Evolutionary conservation across 2,797 vertebrate species (phyloP), one percentile per base, ranked within the genome.

Genomic region (Sebastes kiyomatsui): DNA sequence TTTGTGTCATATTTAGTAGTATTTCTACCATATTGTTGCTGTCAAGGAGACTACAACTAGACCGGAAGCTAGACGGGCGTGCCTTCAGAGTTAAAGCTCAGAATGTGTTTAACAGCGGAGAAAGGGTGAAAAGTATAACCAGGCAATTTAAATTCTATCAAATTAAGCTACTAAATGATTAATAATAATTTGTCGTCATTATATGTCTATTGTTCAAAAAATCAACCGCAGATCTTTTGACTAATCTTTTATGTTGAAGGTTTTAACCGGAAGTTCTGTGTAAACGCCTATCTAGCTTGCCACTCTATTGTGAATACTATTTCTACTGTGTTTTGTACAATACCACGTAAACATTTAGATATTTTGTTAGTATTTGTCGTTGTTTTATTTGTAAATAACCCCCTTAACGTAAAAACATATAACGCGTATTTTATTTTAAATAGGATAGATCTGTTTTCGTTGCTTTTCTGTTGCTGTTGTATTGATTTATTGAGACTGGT

Each of bases 11-110:
- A 69, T 71, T 82, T 25, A 70, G 20, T 52, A 7, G 33, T 42
- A 25, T 85, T 82, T 82, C 79, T 74, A 83, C 81, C 87, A 80
- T 89, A 86, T 90, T 91, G 90, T 87, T n/a, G 73, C 58, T 77
- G 71, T 78, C 66, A 49, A 38, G 13, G 13, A 14, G 12, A 38
- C 80, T 1, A 6, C 30, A 5, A 4, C 20, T 4, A n/a, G 0
- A 79, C 79, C 89, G 91, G 92, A 93, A 90, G 80, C 4, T 1
- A 1, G 28, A 8, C 16, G 3, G n/a, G 2, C 2, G 7, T 4
- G 1, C 67, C 38, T 81, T 79, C 72, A 80, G 4, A 75, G 6
- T 20, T 46, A 58, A 84, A 59, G 52, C 56, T 8, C 3, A 0
- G 2, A 28, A 2, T 18, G 3, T 2, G 13, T 46, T 6, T 5